Conservation (phyloP, 2,113 vertebrate genomes). For the Orthochromis malagaraziensis region DNA sequence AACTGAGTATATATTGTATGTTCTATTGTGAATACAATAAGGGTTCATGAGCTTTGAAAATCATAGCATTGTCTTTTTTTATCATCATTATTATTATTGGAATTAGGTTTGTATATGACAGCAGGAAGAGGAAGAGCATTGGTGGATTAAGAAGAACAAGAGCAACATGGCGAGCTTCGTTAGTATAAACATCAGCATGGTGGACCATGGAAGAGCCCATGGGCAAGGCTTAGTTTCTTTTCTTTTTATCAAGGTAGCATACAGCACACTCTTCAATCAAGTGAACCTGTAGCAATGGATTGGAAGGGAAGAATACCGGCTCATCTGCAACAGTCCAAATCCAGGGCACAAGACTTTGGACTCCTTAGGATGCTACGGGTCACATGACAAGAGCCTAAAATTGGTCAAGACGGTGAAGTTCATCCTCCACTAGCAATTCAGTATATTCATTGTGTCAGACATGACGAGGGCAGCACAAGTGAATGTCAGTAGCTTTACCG, state of each 20-base stretch:
- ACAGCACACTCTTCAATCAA: neutral
- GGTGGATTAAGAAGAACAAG: neutral
- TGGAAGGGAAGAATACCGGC: neutral
- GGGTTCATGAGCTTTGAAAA: neutral
- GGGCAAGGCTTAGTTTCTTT: neutral
- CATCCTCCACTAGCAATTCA: neutral
- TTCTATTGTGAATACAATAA: neutral
- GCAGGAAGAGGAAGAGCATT: neutral
- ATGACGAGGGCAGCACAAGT: neutral
- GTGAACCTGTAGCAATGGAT: neutral
- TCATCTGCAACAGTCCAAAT: neutral
- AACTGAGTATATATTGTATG: neutral
- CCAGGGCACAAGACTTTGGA: neutral
- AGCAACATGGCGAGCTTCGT: neutral
- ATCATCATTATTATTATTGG: neutral
- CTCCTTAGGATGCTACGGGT: neutral
- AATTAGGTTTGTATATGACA: neutral
- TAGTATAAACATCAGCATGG: neutral
- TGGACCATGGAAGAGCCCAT: neutral
- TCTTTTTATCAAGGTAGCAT: neutral
- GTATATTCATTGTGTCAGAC: neutral
- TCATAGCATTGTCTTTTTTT: neutral
- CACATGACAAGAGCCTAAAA: neutral
- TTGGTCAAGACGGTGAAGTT: neutral
- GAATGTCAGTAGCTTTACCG: neutral